Conservation (phyloP, 2,797 vertebrate genomes). For the Arrhamphus sclerolepis region DNA sequence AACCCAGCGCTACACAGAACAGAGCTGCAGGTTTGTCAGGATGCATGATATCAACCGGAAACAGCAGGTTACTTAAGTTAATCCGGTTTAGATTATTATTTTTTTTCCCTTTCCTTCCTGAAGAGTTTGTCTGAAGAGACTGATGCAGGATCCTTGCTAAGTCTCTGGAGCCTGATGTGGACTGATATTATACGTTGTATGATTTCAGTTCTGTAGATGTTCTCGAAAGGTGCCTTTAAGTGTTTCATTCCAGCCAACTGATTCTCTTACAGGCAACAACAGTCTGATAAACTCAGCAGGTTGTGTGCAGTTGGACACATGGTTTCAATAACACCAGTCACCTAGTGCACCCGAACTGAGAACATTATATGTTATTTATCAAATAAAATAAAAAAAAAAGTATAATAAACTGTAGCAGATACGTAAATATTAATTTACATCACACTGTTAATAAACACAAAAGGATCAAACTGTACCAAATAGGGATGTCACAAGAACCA, state of each 20-base stretch:
- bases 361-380: too few relatives aligned
- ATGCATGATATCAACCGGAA: too few relatives aligned
- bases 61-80: background rate
- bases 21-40: too few relatives aligned
- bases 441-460: background rate
- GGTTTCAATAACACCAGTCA: conserved; percentile 6
- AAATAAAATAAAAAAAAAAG: background rate
- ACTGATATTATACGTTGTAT: conserved; percentile 14
- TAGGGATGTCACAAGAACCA: too few relatives aligned
- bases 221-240: conserved; percentile 64
- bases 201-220: conserved; percentile 21
- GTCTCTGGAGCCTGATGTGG: conserved; percentile 9
- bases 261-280: conserved; percentile 12
- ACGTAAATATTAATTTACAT: background rate
- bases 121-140: conserved; percentile 6
- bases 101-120: background rate
- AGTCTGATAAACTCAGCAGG: conserved; percentile 12
- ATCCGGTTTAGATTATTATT: conserved; percentile 5
- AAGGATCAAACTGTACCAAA: too few relatives aligned
- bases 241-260: conserved; percentile 41
- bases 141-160: conserved; percentile 10
- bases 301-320: conserved; percentile 12
- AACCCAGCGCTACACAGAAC: too few relatives aligned
- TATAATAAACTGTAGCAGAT: background rate
- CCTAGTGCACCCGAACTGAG: too few relatives aligned